These are phyloP conservation scores for Drosophila phalerata DNA, from an alignment of 2,888 invertebrate genomes.

Conservation along the genomic window DNA sequence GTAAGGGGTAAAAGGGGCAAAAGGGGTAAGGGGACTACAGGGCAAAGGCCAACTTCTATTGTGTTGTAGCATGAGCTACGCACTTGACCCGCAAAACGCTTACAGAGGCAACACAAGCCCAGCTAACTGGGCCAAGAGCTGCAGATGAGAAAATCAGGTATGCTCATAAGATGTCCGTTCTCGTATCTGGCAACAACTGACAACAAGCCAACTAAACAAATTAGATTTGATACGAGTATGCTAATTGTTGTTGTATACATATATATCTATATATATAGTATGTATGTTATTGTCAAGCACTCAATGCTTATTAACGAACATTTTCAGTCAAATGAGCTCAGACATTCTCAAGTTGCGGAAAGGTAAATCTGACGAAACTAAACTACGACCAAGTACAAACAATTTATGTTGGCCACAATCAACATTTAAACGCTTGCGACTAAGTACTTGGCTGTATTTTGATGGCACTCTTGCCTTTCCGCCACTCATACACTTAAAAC, in stretches of 20 bases:
- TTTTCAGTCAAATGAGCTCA: slow-evolving; percentile 22
- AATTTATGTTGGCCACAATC: slow-evolving; percentile 59
- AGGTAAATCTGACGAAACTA: slow-evolving; percentile 6
- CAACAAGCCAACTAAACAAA: slow-evolving; percentile 30
- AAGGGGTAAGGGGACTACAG: background rate
- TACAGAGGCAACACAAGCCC: slow-evolving; percentile 48
- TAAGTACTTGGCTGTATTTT: slow-evolving; percentile 70
- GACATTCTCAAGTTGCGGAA: background rate
- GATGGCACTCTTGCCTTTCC: slow-evolving; percentile 72
- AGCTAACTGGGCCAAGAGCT: slow-evolving; percentile 30
- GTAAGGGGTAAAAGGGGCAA: background rate
- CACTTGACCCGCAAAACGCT: slow-evolving; percentile 68
- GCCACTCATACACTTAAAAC: slow-evolving; percentile 55
- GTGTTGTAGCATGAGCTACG: slow-evolving; percentile 63
- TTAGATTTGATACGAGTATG: slow-evolving; percentile 16
- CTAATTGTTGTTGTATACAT: background rate
- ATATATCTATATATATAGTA: no score
- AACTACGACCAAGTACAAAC: slow-evolving; percentile 34
- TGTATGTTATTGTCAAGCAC: slow-evolving; percentile 11
- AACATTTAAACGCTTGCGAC: slow-evolving; percentile 69
- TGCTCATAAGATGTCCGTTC: slow-evolving; percentile 24
- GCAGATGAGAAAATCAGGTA: slow-evolving; percentile 53
- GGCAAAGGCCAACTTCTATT: slow-evolving; percentile 47
- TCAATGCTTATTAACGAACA: slow-evolving; percentile 21
- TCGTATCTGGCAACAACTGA: background rate